Base-by-base conservation (phyloP, 2,888 invertebrate species). In the Sthenelais limicola region DNA sequence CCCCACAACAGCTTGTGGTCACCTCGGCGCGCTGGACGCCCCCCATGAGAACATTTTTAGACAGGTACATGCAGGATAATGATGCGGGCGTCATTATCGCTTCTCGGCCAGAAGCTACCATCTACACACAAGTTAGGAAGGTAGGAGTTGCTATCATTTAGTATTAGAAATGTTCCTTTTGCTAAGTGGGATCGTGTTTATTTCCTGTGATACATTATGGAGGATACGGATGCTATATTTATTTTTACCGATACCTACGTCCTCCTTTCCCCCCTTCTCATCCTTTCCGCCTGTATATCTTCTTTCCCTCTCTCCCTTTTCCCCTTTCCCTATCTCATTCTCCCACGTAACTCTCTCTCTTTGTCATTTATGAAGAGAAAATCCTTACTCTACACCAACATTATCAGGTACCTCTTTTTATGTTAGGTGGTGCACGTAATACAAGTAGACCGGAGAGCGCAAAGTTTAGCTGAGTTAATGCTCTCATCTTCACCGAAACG, bases 21-120 rank as follows among this genome's bases (percentile, higher is more conserved):
- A 82, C 84, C 74, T 77, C 92, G 0, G 89, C 91, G 68, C 88
- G 90, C 62, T 94, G 94, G 94, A 92, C 91, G 38, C 82, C 88
- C 21, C 85, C 89, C 15, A 87, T 94, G 80, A 89, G 90, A 58
- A 86, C 89, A 0, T 88, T 94, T 32, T 89, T 90, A 0, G 89
- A 88, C 49, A 89, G 88, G 54, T 89, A 84, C 47, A 84, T 92
- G 21, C 88, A 90, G 0, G 90, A 91, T 80, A n/a, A n/a, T n/a
- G n/a, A n/a, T n/a, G 91, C 93, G 0, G 88, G 92, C 0, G 87
- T 94, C 3, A 91, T 92, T 72, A 92, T 94, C 71, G 91, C 92
- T 0, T 92, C 93, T 28, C 91, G 91, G 79, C 90, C 93, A 78
- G 94, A 94, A 87, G 93, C 93, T 58, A 91, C 93, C 0, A 88